Evolutionary conservation across 64 coral and sea anemone species (phyloP), one percentile per base, ranked within the genome.

Genomic region (Catalaphyllia jardinei): DNA sequence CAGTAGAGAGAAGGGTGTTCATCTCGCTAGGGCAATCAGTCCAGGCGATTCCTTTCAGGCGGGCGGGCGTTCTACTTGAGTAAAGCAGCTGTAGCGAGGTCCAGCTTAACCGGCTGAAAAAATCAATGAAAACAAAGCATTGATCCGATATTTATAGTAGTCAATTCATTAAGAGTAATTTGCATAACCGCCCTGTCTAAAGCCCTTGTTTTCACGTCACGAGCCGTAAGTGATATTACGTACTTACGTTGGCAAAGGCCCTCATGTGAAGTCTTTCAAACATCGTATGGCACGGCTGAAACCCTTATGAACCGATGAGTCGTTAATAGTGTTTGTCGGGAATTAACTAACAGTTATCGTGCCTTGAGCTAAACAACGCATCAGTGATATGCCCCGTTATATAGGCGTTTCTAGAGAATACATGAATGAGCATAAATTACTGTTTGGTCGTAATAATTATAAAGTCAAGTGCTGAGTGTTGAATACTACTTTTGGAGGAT

Each of bases 121-220:
- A 80, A 15, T 19, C 22, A 67, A 83, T 67, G 31, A 31, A 83
- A 83, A 83, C 60, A 83, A 83, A 83, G 67, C 62, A 65, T 67
- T 83, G 55, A 81, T 83, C 31, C 62, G 9, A 38, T 42, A 83
- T 83, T 83, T 83, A 83, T 46, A 65, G 28, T 35, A 49, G 39
- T 65, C 60, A 83, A 67, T 67, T 62, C 30, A 69, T 11, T 27
- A 17, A 67, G 80, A 83, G 24, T 83, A 46, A 83, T 83, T 83
- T 83, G 80, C 80, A 83, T 83, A 67, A 5, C 20, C 18, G 60
- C 24, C 52, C 62, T 83, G 80, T 83, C 80, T 83, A 69, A 10
- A 69, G 22, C 65, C 54, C 54, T 57, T 57, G 54, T 57, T 57
- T 57, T 12, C 54, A 57, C 54, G 54, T 57, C 54, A 60, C 54